Base-by-base conservation (phyloP, 2,888 invertebrate genomes). In the Pasiphila rectangulata region DNA sequence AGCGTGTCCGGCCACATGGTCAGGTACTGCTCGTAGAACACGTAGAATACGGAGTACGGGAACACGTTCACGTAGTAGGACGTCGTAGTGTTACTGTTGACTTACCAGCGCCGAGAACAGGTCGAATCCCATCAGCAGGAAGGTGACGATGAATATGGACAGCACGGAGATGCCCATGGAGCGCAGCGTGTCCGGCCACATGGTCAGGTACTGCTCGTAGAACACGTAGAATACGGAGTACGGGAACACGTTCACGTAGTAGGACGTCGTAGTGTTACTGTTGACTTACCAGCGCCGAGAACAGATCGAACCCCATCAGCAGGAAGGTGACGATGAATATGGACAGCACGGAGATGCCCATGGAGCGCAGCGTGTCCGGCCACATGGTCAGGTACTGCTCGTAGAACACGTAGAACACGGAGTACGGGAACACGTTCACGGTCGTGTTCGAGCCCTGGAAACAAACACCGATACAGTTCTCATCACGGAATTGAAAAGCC, bases 371-470 rank as follows among this genome's bases (percentile, higher is more conserved):
- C 0, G 98, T 96, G 68, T 98, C 97, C 0, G 94, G 91, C 94
- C 98, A 96, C 92, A 98, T 97, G 4, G 97, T 97, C 56, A 98
- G 88, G 81, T 99, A 99, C 86, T 99, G 99, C 77, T 99, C 99
- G 77, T 99, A 99, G 88, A 97, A 99, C 16, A 99, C 98, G 78
- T 99, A 99, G 88, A 98, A 98, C 38, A 98, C 93, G 0, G 95
- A 98, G 87, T 99, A 96, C 0, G 96, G 95, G 76, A 96, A 96
- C 54, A 96, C 95, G 75, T 92, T 93, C 16, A 93, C 90, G 0
- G 83, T 83, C 0, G 64, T 60, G 25, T 75, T 80, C 44, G 74
- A 67, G 12, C 90, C 91, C 15, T 32, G 10, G 3, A 6, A 19
- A 32, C 21, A 5, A 21, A 21, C 7, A 21, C 4, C 7, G 7